These are phyloP conservation scores for Diadegma fenestrale DNA, from an alignment of 2,888 invertebrate genomes.

Conservation along the genomic window DNA sequence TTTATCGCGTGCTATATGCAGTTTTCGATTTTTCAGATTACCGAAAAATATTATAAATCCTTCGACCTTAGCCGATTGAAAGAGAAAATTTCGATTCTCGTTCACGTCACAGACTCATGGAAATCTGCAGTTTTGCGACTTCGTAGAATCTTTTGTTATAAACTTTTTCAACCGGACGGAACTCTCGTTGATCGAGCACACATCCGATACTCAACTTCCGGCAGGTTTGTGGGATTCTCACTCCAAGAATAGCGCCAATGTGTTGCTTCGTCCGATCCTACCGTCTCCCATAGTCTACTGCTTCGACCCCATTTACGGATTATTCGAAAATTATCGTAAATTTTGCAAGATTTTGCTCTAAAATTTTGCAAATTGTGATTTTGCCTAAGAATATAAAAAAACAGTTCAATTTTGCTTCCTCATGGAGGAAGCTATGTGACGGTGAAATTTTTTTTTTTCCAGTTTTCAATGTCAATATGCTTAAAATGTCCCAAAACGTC, in stretches of 20 bases:
- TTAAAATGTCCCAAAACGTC: no score
- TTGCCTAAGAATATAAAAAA: no score
- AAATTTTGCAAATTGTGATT: not conserved
- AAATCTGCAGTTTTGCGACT: not conserved
- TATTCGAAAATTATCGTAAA: not conserved
- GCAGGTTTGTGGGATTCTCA: conserved; percentile 54
- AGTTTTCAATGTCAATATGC: no score
- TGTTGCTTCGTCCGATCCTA: conserved; percentile 26
- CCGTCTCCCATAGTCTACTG: conserved; percentile 7
- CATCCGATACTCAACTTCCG: conserved; percentile 73
- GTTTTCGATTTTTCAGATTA: no score
- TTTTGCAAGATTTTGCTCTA: not conserved
- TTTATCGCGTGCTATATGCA: no score
- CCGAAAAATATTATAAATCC: no score
- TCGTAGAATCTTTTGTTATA: not conserved
- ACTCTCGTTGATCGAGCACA: conserved; percentile 31
- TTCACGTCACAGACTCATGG: no score
- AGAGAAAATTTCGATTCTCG: no score
- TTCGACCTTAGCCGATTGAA: no score
- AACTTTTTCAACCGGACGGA: conserved; percentile 30
- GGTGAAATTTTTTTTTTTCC: no score
- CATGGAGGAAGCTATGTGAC: no score
- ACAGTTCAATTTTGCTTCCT: no score
- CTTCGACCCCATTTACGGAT: not conserved
- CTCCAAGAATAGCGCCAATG: conserved; percentile 9